phyloP scores from a whole-genome alignment of 2,888 invertebrate genomes.

The Stenurella melanura region DNA sequence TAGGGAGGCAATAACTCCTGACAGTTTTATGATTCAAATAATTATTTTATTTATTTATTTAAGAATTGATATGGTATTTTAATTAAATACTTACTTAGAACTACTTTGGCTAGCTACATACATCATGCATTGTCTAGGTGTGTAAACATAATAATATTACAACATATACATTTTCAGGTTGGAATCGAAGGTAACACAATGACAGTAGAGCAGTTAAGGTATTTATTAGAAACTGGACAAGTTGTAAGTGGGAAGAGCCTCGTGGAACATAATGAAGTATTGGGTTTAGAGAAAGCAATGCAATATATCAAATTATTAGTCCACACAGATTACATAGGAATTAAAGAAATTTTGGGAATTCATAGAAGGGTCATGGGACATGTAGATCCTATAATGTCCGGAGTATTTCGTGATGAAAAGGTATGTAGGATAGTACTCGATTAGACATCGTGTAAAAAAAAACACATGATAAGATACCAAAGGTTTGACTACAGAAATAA shows the following conservation, averaged over 20 bases:
- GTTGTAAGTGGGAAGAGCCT: conserved; percentile 94
- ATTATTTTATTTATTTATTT: too few relatives aligned
- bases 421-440: too few relatives aligned
- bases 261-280: conserved; percentile 97
- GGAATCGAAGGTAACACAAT: conserved; percentile 99
- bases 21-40: too few relatives aligned
- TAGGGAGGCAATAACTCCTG: too few relatives aligned
- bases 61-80: too few relatives aligned
- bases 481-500: too few relatives aligned
- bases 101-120: too few relatives aligned
- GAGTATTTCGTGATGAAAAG: conserved; percentile 90
- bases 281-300: conserved; percentile 95
- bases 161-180: conserved; percentile 69
- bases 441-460: too few relatives aligned
- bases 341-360: conserved; percentile 93
- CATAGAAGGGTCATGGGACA: conserved; percentile 95
- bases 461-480: too few relatives aligned
- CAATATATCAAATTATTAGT: conserved; percentile 90
- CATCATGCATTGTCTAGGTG: too few relatives aligned
- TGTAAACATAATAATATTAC: too few relatives aligned
- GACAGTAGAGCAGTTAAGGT: conserved; percentile 92
- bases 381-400: conserved; percentile 95
- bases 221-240: conserved; percentile 92
- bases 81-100: too few relatives aligned
- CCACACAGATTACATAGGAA: conserved; percentile 84